These are phyloP conservation scores for Dynastes grantii DNA, from an alignment of 2,888 invertebrate genomes.

Conservation along the genomic window DNA sequence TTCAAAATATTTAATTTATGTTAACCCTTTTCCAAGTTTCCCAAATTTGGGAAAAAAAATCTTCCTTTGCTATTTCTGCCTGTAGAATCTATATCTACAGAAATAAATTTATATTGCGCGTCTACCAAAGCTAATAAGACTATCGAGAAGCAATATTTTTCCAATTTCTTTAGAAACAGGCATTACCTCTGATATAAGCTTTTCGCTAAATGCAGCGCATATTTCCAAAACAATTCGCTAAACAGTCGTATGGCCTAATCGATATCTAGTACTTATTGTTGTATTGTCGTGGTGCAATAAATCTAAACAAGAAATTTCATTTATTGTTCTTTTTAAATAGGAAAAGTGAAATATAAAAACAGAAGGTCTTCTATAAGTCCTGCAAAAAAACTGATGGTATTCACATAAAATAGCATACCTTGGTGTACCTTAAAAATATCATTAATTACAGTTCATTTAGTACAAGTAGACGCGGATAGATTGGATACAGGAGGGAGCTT, in stretches of 20 bases:
- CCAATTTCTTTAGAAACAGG: slow-evolving; percentile 51
- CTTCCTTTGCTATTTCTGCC: slow-evolving; percentile 62
- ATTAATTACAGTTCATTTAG: slow-evolving; percentile 11
- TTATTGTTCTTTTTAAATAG: background rate
- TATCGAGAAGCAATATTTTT: slow-evolving; percentile 53
- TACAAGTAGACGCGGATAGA: background rate
- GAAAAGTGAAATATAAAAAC: slow-evolving; percentile 5
- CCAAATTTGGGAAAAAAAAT: slow-evolving; percentile 56
- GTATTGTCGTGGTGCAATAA: slow-evolving; percentile 22
- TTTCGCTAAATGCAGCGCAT: slow-evolving; percentile 48
- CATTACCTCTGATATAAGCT: slow-evolving; percentile 43
- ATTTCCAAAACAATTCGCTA: slow-evolving; percentile 49
- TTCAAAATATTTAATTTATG: slow-evolving; percentile 42
- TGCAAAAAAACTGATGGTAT: slow-evolving; percentile 9
- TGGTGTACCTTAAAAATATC: background rate
- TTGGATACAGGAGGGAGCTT: slow-evolving; percentile 3
- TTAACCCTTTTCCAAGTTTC: slow-evolving; percentile 41
- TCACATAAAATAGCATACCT: background rate
- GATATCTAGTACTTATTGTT: slow-evolving; percentile 38
- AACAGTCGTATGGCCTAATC: slow-evolving; percentile 53
- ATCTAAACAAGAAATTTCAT: slow-evolving; percentile 19
- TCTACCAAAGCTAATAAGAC: slow-evolving; percentile 59
- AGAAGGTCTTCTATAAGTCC: slow-evolving; percentile 1
- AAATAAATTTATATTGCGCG: slow-evolving; percentile 60
- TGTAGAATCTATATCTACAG: slow-evolving; percentile 61